A percentile compares a stretch with the other conserved stretches of the same genome.
phyloP scores from a whole-genome alignment of 2,888 invertebrate genomes.

The Erpobdella octoculata region DNA sequence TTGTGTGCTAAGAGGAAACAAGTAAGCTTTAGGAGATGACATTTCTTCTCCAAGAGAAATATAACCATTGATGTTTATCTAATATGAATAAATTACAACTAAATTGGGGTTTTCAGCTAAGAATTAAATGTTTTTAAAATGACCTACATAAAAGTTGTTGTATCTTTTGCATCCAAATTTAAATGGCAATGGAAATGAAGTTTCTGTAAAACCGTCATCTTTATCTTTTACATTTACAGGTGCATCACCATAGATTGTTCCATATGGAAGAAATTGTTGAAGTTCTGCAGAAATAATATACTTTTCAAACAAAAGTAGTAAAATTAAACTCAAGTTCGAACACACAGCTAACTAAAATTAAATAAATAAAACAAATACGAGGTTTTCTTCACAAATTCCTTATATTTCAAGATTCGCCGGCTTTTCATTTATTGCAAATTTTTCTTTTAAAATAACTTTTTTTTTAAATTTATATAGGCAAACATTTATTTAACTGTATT shows the following conservation, averaged over 20 bases:
- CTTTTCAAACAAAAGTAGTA: too few species aligned
- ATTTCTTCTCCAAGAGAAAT: not conserved
- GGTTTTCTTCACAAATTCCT: too few species aligned
- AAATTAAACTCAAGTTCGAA: too few species aligned
- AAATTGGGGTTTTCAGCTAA: not conserved
- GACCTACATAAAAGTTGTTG: constrained; percentile 5
- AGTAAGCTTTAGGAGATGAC: not conserved
- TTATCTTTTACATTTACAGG: not conserved
- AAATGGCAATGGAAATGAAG: constrained; percentile 4
- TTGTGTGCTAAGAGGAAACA: not conserved
- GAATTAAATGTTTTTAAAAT: not conserved
- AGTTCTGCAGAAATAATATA: too few species aligned
- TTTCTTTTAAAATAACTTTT: too few species aligned
- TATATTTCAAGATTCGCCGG: too few species aligned
- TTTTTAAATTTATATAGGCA: too few species aligned
- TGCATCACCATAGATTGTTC: not conserved
- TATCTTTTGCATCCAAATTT: constrained; percentile 1
- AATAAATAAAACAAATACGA: too few species aligned
- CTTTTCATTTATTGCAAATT: too few species aligned
- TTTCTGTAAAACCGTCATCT: constrained; percentile 2
- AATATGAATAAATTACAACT: not conserved
- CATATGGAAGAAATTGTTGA: not conserved
- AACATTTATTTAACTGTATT: too few species aligned
- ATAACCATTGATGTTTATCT: not conserved
- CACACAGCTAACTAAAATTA: too few species aligned